phyloP scores from a whole-genome alignment of 2,888 invertebrate genomes.

The Trisateles emortualis region DNA sequence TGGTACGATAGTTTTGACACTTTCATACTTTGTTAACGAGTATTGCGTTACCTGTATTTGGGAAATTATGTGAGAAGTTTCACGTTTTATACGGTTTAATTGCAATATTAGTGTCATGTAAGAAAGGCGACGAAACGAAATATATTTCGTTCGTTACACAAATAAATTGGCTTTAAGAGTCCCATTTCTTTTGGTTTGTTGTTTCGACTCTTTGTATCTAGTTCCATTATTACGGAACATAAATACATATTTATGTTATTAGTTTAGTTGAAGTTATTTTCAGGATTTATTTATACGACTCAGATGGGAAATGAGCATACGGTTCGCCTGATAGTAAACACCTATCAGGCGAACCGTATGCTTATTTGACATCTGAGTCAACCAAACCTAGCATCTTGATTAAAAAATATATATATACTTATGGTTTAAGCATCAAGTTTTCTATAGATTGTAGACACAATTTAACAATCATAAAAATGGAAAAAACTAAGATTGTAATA shows the following conservation, averaged over 20 bases:
- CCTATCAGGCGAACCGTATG: no score
- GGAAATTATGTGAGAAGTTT: slow-evolving; percentile 42
- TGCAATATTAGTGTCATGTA: slow-evolving; percentile 23
- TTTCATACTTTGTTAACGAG: slow-evolving; percentile 62
- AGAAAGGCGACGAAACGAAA: neutral
- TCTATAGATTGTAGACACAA: no score
- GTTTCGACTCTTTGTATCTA: neutral
- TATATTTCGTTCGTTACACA: neutral
- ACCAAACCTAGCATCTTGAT: no score
- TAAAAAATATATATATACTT: no score
- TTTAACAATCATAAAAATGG: slow-evolving; percentile 1
- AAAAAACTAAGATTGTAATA: neutral
- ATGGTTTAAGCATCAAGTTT: no score
- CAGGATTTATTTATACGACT: no score
- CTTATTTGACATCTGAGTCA: no score
- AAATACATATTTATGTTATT: neutral
- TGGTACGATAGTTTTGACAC: slow-evolving; percentile 73
- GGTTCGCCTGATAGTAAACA: no score
- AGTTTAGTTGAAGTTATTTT: neutral
- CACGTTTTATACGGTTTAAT: slow-evolving; percentile 36
- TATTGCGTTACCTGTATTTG: slow-evolving; percentile 49
- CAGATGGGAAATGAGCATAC: no score
- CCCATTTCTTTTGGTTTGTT: neutral
- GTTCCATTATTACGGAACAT: no score
- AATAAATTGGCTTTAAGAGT: neutral